Evolutionary conservation across 2,797 vertebrate genomes (phyloP), one percentile per base, ranked within the genome.

Genomic region (Rhinogobio ventralis): DNA sequence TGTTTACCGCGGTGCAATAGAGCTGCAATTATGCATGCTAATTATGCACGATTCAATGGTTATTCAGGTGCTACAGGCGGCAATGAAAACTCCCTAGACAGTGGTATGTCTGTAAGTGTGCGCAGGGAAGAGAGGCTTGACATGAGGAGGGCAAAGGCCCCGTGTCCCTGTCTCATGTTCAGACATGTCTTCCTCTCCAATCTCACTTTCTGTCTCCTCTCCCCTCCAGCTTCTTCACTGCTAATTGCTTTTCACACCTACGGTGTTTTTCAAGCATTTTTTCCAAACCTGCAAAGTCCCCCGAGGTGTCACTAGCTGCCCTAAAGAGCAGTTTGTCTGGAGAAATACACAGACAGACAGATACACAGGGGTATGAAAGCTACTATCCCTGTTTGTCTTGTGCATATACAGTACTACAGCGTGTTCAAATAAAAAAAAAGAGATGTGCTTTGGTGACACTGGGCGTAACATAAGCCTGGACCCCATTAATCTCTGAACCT

Each of bases 161-260:
- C 3, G 28, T 51, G 64, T 71, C 81, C 62, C 77, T 36, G 74
- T 87, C 79, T 86, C 92, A 85, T 86, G 93, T 90, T 90, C 92
- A 92, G 91, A 91, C 94, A 91, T 86, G 93, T 68, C 78, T 71
- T 91, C 90, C 89, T 88, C 71, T 75, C 84, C 79, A 90, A 89
- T 92, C 84, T 90, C 88, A 86, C 91, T 90, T 91, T 91, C 87
- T 79, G 88, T 78, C 49, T 74, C 66, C 80, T n/a, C 64, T 86
- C 64, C 83, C 86, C 82, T 64, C 13, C 74, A 60, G 80, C 90
- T 87, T 84, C 77, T 60, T 90, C 90, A 89, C 90, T 82, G 88
- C 92, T 95, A 95, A 95, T 95, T 95, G 94, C 91, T 91, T 95
- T 94, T 95, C 93, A 90, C 94, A 95, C 94, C 91, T 94, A 90